A percentile compares a stretch with the other conserved stretches of the same genome.
Evolutionary conservation across 2,888 invertebrate genomes (phyloP).

Genomic region (Syrphus vitripennis): DNA sequence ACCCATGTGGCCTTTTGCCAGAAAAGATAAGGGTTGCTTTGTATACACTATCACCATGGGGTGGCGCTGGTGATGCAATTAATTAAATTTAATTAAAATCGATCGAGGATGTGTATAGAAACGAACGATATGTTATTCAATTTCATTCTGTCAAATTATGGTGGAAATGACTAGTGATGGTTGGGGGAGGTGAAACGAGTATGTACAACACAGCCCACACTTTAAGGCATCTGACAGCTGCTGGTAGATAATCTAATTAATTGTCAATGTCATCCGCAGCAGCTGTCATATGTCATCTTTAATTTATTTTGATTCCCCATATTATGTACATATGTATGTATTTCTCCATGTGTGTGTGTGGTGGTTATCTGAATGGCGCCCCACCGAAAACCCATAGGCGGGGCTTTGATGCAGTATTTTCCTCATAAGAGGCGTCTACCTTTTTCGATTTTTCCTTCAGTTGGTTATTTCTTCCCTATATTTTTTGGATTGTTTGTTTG

Average conservation of each 20-base stretch:
- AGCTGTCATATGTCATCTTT: slow-evolving; percentile 52
- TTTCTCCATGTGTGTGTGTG: not conserved
- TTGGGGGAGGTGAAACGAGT: not conserved
- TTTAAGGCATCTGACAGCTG: not conserved
- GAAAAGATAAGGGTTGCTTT: slow-evolving; percentile 9
- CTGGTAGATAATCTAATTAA: slow-evolving; percentile 43
- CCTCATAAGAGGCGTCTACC: slow-evolving; percentile 41
- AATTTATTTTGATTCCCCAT: slow-evolving; percentile 33
- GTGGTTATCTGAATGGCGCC: slow-evolving; percentile 27
- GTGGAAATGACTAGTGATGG: not conserved
- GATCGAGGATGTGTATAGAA: slow-evolving; percentile 41
- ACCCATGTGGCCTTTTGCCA: slow-evolving; percentile 33
- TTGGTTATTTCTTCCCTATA: not conserved
- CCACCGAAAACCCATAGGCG: slow-evolving; percentile 49
- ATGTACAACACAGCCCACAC: not conserved
- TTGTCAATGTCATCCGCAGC: slow-evolving; percentile 48
- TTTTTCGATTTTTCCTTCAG: slow-evolving; percentile 28
- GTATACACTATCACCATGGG: not conserved
- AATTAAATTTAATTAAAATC: slow-evolving; percentile 71
- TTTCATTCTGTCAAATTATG: slow-evolving; percentile 18
- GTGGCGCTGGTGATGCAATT: slow-evolving; percentile 56
- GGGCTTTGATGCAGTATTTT: slow-evolving; percentile 28
- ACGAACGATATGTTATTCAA: slow-evolving; percentile 38
- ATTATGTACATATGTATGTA: not conserved
- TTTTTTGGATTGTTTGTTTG: slow-evolving; percentile 30